Evolutionary conservation across 1,140 invertebrate genomes (phyloP), one percentile per base, ranked within the genome.

Genomic region (Charaxes varanes): DNA sequence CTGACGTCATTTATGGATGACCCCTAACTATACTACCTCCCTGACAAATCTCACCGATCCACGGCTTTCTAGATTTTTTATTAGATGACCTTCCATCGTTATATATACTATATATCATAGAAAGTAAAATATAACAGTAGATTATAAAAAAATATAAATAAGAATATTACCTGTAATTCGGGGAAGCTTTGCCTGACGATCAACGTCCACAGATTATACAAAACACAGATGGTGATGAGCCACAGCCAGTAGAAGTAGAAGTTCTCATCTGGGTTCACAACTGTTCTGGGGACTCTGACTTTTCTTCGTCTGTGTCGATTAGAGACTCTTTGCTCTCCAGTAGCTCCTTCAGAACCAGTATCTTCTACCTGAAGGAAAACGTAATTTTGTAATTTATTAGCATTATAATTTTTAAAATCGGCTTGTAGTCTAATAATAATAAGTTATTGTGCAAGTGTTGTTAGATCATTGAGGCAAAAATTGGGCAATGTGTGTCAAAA

Each of bases 221-320:
- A 87, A 47, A 98, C 93, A 68, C 94, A 95, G 30, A 91, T 67
- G 8, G 95, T 96, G 43, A 97, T 86, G 12, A 97, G 66, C 86
- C 95, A 92, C 42, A 98, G 86, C 97, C 96, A 98, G 68, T 95
- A 94, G 84, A 97, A 97, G 86, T 96, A 96, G 72, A 96, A 94
- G 70, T 95, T 97, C 52, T 95, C 94, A 80, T 98, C 96, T 0
- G 96, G 96, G 82, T 97, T 97, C 42, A 98, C 91, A 11, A 98
- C 96, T n/a, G 90, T 91, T 13, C 89, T 85, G n/a, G 92, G 91
- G 28, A 90, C 90, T 52, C 91, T 80, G 42, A 88, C 87, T 38
- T 91, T 87, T 8, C 91, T 85, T 46, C 89, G 68, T 41, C 92
- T 85, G 15, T 89, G 85, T 16, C 88, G 77, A 14, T 85, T 86